Conservation (phyloP, 2,113 vertebrate species). For the Bambusicola thoracicus region DNA sequence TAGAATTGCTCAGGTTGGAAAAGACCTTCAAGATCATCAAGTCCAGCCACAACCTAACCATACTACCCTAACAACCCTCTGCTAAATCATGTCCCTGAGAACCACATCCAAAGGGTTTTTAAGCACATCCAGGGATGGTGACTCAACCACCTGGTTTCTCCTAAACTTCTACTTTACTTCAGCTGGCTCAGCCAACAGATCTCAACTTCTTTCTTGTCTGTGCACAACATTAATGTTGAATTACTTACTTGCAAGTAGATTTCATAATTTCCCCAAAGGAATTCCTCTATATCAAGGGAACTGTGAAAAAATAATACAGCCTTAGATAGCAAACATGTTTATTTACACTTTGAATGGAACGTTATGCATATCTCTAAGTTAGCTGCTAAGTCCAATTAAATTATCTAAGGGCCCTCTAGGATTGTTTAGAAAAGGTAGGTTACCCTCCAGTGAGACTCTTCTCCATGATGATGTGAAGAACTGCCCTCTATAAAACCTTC, state of each 20-base stretch:
- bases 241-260: not conserved
- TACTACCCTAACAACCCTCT: too few relatives aligned
- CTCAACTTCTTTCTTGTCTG: not conserved
- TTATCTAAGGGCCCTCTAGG: not conserved
- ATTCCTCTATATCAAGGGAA: not conserved
- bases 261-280: not conserved
- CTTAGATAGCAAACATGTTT: not conserved
- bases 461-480: not conserved
- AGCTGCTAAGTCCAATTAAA: not conserved
- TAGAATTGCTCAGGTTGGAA: too few relatives aligned
- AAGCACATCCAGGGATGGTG: too few relatives aligned
- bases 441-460: not conserved
- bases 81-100: too few relatives aligned
- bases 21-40: too few relatives aligned
- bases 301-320: not conserved
- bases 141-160: not conserved
- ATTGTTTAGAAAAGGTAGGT: not conserved
- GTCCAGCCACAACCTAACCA: too few relatives aligned
- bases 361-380: not conserved
- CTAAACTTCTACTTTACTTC: not conserved
- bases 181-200: not conserved
- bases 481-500: not conserved
- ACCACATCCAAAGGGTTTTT: too few relatives aligned
- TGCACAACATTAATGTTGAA: not conserved
- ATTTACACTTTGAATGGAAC: not conserved